Conservation (phyloP, 2,888 invertebrate species). For the Catocala nupta region DNA sequence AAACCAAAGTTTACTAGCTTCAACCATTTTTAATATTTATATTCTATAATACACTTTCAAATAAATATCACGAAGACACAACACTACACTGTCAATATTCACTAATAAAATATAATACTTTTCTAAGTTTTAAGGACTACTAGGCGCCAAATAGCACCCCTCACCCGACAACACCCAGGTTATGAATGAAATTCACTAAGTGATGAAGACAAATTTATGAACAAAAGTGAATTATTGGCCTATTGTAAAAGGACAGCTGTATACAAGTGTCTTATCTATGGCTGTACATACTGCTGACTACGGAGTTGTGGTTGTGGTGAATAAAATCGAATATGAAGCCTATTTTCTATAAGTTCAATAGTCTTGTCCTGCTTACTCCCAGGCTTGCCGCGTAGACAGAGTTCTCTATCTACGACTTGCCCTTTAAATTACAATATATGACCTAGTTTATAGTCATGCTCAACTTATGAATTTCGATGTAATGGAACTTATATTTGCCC, state of each 20-base stretch:
- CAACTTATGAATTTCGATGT: no score
- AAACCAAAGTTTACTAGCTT: conserved; percentile 84
- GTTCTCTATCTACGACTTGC: no score
- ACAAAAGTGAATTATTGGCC: conserved; percentile 6
- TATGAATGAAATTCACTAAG: background rate
- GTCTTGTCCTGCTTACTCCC: no score
- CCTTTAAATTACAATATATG: no score
- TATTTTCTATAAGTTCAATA: no score
- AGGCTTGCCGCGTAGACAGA: no score
- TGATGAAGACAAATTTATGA: background rate
- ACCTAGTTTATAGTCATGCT: no score
- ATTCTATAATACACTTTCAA: background rate
- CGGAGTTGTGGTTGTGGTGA: background rate
- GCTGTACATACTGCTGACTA: background rate
- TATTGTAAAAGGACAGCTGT: background rate
- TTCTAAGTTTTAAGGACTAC: background rate
- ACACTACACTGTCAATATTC: background rate
- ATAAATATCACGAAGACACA: conserved; percentile 7
- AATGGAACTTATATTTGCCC: no score
- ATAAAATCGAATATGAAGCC: no score
- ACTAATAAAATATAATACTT: background rate
- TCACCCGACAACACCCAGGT: background rate
- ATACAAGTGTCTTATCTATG: no score
- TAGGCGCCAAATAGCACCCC: background rate
- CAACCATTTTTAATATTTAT: conserved; percentile 72